Percentiles rank a stretch among this genome's conserved stretches.
phyloP scores from a whole-genome alignment of 2,797 vertebrate species.

The Toxotes lorentzi region DNA sequence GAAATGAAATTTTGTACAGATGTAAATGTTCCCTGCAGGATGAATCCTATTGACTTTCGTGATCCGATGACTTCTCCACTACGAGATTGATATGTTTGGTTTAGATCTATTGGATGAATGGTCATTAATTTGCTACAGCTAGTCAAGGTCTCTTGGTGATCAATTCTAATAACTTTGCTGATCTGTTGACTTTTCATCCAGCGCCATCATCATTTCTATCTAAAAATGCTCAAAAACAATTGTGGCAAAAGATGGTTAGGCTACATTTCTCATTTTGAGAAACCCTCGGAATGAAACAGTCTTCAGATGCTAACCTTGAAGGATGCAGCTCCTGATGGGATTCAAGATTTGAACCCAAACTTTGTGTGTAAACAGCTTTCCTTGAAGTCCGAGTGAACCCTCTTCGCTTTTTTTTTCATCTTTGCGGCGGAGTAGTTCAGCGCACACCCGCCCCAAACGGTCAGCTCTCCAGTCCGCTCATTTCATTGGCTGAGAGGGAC shows the following conservation, averaged over 20 bases:
- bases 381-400: neutral
- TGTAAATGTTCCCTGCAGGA: no score
- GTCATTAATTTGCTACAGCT: no score
- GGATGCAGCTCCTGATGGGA: neutral
- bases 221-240: neutral
- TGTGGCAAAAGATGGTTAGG: neutral
- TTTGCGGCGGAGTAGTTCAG: slow-evolving; percentile 7
- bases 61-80: no score
- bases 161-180: neutral
- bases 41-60: no score
- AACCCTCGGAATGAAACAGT: neutral
- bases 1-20: no score
- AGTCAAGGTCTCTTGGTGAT: no score
- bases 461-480: neutral
- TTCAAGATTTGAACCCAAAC: neutral
- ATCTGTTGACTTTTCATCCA: neutral
- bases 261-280: neutral
- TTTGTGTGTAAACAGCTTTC: neutral
- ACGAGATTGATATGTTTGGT: no score
- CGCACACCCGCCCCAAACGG: neutral
- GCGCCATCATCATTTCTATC: neutral
- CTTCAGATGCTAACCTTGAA: neutral
- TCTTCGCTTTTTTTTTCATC: neutral
- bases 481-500: slow-evolving; percentile 71
- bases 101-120: no score